Conservation (phyloP, 2,113 vertebrate genomes). For the Oriolus oriolus region DNA sequence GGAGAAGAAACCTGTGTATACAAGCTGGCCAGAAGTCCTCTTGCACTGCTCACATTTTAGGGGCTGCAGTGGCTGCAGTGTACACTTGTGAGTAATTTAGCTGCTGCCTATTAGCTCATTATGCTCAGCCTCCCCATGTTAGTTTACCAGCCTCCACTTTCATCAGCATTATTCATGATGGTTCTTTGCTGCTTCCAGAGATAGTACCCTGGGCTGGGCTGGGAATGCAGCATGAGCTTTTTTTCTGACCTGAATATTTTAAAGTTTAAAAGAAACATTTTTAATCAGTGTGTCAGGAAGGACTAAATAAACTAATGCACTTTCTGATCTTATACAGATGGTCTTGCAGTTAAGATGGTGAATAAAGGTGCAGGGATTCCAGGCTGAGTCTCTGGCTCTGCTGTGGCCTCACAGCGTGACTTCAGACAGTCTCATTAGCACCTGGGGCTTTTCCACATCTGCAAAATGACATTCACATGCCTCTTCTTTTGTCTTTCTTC, state of each 20-base stretch:
- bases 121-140: not conserved
- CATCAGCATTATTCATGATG: not conserved
- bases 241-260: not conserved
- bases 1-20: not conserved
- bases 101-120: not conserved
- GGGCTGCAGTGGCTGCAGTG: not conserved
- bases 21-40: not conserved
- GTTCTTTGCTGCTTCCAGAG: not conserved
- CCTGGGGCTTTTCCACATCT: not conserved
- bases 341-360: not conserved
- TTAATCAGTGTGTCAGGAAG: not conserved
- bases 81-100: not conserved
- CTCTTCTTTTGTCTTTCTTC: not conserved
- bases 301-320: not conserved
- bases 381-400: not conserved
- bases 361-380: not conserved
- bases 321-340: not conserved
- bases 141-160: not conserved
- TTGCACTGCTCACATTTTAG: not conserved
- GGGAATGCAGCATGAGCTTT: not conserved
- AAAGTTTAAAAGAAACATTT: not conserved
- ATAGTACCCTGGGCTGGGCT: not conserved
- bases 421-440: not conserved
- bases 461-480: not conserved
- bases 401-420: not conserved